phyloP scores from a whole-genome alignment of 2,888 invertebrate genomes.

The Cheilosia soror region DNA sequence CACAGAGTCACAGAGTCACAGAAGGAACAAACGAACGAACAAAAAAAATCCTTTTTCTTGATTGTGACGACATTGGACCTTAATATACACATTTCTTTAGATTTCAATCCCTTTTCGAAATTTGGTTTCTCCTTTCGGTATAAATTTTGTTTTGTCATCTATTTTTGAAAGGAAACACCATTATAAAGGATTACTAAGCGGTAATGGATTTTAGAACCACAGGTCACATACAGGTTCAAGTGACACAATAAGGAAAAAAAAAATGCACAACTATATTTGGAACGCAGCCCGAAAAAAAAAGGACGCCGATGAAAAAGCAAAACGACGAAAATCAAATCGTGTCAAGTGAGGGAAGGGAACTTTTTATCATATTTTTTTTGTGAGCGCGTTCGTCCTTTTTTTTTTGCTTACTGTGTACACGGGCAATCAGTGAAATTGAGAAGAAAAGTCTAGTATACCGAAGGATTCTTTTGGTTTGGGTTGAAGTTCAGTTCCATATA shows the following conservation, averaged over 20 bases:
- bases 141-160: conserved; percentile 68
- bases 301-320: conserved; percentile 48
- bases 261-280: conserved; percentile 1
- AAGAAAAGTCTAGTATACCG: conserved; percentile 35
- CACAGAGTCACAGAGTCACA: too few relatives aligned
- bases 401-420: conserved; percentile 58
- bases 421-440: conserved; percentile 72
- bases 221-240: conserved; percentile 73
- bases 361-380: conserved; percentile 53
- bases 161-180: conserved; percentile 70
- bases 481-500: conserved; percentile 43
- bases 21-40: neutral
- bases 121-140: conserved; percentile 14
- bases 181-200: conserved; percentile 72
- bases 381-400: conserved; percentile 40
- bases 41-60: conserved; percentile 49
- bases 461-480: conserved; percentile 20
- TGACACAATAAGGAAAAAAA: conserved; percentile 59
- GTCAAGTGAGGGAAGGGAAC: conserved; percentile 53
- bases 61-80: conserved; percentile 63
- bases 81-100: conserved; percentile 63
- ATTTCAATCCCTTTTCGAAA: conserved; percentile 62
- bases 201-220: conserved; percentile 69
- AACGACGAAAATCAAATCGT: conserved; percentile 63
- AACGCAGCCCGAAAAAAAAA: conserved; percentile 34